Percentiles rank a stretch among this genome's conserved stretches.
phyloP scores from a whole-genome alignment of 23 tunicate genomes.

The Trididemnum miniatum region DNA sequence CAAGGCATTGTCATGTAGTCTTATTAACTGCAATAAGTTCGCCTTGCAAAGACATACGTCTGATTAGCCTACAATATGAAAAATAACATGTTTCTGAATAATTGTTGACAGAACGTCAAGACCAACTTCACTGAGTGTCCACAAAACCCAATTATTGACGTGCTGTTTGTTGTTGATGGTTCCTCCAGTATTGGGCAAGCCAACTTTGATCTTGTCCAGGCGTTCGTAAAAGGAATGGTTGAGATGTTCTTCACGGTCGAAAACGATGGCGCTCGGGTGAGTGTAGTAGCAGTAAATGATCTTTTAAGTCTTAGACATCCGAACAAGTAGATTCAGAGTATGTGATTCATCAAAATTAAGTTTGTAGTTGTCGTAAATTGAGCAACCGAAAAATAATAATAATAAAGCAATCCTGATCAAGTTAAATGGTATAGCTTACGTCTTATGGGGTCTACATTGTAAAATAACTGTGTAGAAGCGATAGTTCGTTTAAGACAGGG shows the following conservation, averaged over 20 bases:
- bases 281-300: too few relatives aligned
- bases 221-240: neutral
- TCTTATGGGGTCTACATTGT: too few relatives aligned
- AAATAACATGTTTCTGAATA: neutral
- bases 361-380: too few relatives aligned
- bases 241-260: constrained; percentile 21
- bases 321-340: neutral
- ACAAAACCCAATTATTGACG: constrained; percentile 60
- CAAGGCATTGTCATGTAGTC: too few relatives aligned
- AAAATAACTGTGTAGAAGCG: too few relatives aligned
- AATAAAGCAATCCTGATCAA: too few relatives aligned
- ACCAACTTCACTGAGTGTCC: constrained; percentile 73
- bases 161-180: constrained; percentile 77
- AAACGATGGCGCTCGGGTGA: constrained; percentile 35
- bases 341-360: too few relatives aligned
- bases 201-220: constrained; percentile 48
- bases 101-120: neutral
- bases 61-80: neutral
- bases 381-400: neutral
- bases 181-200: constrained; percentile 61
- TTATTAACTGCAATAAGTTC: too few relatives aligned
- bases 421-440: too few relatives aligned
- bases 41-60: too few relatives aligned
- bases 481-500: too few relatives aligned
- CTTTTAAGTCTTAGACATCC: neutral